A percentile compares a stretch with the other conserved stretches of the same genome.
Evolutionary conservation across 2,113 vertebrate genomes (phyloP).

Genomic region (Herpetotheres cachinnans): DNA sequence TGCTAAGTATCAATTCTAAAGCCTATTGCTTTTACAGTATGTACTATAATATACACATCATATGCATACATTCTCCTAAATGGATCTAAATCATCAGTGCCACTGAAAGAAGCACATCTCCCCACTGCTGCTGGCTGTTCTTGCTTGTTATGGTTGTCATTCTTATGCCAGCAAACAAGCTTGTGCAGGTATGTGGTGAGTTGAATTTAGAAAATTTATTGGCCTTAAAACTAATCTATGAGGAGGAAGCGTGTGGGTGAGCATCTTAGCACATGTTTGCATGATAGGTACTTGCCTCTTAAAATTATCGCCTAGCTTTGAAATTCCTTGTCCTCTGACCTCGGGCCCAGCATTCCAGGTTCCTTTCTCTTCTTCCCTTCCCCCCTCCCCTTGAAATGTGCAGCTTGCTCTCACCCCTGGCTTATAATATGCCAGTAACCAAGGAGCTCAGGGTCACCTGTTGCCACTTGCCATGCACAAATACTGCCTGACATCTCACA

Average conservation of each 20-base stretch:
- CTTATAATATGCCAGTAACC: not conserved
- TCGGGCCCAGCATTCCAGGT: not conserved
- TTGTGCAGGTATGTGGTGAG: not conserved
- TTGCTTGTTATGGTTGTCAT: not conserved
- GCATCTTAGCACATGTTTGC: fast-evolving
- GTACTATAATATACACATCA: not conserved
- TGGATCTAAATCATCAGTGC: not conserved
- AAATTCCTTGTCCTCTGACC: not conserved
- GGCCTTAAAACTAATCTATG: not conserved
- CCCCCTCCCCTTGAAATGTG: not conserved
- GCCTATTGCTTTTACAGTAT: not conserved
- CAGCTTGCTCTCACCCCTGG: not conserved
- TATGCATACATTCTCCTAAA: not conserved
- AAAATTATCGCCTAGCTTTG: not conserved
- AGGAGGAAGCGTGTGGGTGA: not conserved
- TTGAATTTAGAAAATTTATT: not conserved
- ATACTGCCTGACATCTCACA: not conserved
- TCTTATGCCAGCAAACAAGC: not conserved
- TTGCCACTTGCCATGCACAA: not conserved
- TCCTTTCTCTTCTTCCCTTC: not conserved
- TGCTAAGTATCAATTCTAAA: not conserved
- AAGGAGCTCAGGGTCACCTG: not conserved
- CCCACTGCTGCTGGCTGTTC: not conserved
- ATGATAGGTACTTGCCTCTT: not conserved
- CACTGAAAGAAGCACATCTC: not conserved